Conservation (phyloP, 2,797 vertebrate genomes). For the Rhabdophis nuchalis region DNA sequence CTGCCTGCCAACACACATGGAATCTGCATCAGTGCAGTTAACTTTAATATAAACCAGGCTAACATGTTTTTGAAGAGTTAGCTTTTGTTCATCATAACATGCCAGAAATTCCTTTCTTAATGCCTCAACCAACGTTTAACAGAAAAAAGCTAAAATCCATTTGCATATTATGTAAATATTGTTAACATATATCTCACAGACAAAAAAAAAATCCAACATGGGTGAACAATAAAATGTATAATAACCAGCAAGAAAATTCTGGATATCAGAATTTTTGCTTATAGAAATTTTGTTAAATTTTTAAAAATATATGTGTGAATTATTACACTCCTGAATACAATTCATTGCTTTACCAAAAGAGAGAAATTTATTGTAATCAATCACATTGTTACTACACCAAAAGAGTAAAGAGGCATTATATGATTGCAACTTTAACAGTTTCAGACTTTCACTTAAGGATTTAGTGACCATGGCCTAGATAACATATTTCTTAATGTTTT, state of each 20-base stretch:
- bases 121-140: slow-evolving; percentile 8
- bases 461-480: background rate
- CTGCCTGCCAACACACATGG: background rate
- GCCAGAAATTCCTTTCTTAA: slow-evolving; percentile 8
- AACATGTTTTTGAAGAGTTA: background rate
- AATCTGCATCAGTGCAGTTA: background rate
- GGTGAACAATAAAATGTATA: background rate
- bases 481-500: background rate
- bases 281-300: background rate
- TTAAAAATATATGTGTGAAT: background rate
- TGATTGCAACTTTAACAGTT: background rate
- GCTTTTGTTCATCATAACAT: background rate
- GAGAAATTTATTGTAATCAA: background rate
- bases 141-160: slow-evolving; percentile 22
- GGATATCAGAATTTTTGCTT: background rate
- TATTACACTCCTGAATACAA: background rate
- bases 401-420: slow-evolving; percentile 17
- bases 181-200: background rate
- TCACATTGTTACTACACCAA: slow-evolving; percentile 32
- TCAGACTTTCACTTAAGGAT: background rate
- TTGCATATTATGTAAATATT: slow-evolving; percentile 12
- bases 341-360: background rate
- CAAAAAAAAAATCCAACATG: slow-evolving; percentile 27
- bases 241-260: background rate
- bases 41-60: background rate